phyloP scores from a whole-genome alignment of 1,140 invertebrate species.

The Aphelenchoides fujianensis region DNA sequence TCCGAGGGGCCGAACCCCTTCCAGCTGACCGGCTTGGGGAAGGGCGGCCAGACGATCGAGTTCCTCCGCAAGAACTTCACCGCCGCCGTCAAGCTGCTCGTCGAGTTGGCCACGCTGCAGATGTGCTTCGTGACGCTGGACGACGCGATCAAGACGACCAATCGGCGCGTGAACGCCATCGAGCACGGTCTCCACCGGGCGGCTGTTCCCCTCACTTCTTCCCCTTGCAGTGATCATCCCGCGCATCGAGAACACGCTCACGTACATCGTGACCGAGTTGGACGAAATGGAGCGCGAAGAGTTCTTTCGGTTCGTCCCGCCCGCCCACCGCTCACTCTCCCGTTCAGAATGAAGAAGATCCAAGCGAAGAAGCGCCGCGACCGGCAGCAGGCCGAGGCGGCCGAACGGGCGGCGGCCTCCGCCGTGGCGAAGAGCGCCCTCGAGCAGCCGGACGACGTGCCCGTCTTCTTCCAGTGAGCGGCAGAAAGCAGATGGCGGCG shows the following conservation, averaged over 20 bases:
- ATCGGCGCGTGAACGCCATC: constrained; percentile 97
- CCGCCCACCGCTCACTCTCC: too few relatives aligned
- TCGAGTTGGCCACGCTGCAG: constrained; percentile 88
- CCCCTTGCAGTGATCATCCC: constrained; percentile 89
- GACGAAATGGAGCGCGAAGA: constrained; percentile 98
- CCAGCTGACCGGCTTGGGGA: constrained; percentile 83
- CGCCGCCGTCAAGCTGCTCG: constrained; percentile 82
- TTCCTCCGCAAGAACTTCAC: constrained; percentile 94
- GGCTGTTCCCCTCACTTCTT: too few relatives aligned
- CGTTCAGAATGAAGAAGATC: constrained; percentile 61
- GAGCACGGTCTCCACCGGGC: constrained; percentile 90
- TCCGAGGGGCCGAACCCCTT: constrained; percentile 84
- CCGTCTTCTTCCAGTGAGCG: too few relatives aligned
- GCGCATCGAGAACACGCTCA: constrained; percentile 87
- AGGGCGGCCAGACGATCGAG: constrained; percentile 87
- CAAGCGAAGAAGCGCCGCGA: constrained; percentile 62
- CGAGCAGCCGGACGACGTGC: too few relatives aligned
- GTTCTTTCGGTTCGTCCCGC: constrained; percentile 94
- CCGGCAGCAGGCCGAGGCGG: constrained; percentile 44
- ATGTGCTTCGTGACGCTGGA: constrained; percentile 94
- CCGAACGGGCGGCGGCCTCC: constrained; percentile 31
- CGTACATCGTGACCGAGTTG: constrained; percentile 95
- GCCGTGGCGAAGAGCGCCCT: too few relatives aligned
- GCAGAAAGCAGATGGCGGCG: too few relatives aligned
- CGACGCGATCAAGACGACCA: constrained; percentile 94